Conservation (phyloP, 2,888 invertebrate species). For the Eilema griseolum region DNA sequence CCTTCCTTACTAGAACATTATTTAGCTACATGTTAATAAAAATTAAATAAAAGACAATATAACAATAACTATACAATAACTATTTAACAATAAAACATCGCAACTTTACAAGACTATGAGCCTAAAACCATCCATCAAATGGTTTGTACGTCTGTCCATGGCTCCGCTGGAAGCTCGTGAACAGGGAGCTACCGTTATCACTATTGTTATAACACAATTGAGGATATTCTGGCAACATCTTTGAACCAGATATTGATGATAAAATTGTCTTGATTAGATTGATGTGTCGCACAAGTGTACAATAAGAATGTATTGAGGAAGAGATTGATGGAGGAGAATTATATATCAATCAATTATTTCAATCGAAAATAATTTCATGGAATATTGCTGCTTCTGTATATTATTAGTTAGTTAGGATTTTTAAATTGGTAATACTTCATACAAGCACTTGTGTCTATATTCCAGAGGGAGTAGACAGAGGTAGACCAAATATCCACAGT, state of each 20-base stretch:
- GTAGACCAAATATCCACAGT: no score
- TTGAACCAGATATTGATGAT: constrained; percentile 6
- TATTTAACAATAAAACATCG: constrained; percentile 12
- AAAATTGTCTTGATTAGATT: constrained; percentile 19
- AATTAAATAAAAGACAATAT: background rate
- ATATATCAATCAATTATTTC: constrained; percentile 5
- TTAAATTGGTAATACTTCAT: no score
- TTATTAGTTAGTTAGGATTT: background rate
- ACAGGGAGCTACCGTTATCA: constrained; percentile 43
- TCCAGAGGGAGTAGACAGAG: no score
- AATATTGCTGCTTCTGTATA: background rate
- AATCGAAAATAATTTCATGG: background rate
- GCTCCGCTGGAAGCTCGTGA: constrained; percentile 33
- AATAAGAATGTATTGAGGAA: constrained; percentile 13
- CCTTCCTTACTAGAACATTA: background rate
- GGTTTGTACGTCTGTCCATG: constrained; percentile 35
- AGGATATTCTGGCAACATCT: constrained; percentile 3
- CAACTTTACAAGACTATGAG: constrained; percentile 20
- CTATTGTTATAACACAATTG: constrained; percentile 14
- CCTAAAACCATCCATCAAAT: constrained; percentile 50
- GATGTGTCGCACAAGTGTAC: constrained; percentile 7
- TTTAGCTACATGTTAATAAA: constrained; percentile 18
- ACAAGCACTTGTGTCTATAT: no score
- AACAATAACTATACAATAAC: no score
- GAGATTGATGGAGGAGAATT: constrained; percentile 12